Evolutionary conservation across 2,797 vertebrate species (phyloP).

Genomic region (Xiphorhynchus erythropygius): DNA sequence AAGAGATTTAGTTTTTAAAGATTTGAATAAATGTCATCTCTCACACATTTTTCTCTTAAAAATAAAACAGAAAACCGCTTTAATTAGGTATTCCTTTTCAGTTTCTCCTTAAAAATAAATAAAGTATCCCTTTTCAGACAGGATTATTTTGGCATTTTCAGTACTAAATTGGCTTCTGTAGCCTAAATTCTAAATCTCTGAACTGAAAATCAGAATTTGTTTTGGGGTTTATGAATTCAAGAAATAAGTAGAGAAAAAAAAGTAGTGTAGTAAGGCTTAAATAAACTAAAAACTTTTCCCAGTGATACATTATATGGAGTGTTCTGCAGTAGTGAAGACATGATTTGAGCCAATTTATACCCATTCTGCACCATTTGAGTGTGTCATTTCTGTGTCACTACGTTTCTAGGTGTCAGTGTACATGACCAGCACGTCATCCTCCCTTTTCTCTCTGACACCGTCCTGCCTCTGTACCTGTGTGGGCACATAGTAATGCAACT

Average conservation of each 20-base stretch:
- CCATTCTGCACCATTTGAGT: neutral
- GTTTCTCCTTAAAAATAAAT: neutral
- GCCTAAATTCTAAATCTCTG: neutral
- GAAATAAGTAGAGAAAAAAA: neutral
- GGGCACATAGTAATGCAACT: neutral
- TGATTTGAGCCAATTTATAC: neutral
- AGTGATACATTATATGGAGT: neutral
- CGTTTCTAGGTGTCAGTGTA: neutral
- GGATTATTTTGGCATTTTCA: neutral
- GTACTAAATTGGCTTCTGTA: neutral
- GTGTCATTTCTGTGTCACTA: neutral
- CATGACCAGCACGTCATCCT: neutral
- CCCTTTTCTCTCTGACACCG: neutral
- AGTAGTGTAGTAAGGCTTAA: neutral
- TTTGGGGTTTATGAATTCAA: neutral
- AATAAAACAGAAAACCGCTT: neutral
- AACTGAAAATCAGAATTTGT: neutral
- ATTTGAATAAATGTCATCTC: neutral
- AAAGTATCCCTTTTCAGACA: neutral
- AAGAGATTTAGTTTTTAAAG: neutral
- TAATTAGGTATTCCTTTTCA: slow-evolving; percentile 1
- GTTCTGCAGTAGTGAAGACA: neutral
- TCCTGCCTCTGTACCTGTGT: neutral
- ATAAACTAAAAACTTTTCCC: neutral
- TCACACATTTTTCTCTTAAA: neutral